Percentiles rank a stretch among this genome's conserved stretches.
phyloP scores from a whole-genome alignment of 2,797 vertebrate species.

The Argya squamiceps region DNA sequence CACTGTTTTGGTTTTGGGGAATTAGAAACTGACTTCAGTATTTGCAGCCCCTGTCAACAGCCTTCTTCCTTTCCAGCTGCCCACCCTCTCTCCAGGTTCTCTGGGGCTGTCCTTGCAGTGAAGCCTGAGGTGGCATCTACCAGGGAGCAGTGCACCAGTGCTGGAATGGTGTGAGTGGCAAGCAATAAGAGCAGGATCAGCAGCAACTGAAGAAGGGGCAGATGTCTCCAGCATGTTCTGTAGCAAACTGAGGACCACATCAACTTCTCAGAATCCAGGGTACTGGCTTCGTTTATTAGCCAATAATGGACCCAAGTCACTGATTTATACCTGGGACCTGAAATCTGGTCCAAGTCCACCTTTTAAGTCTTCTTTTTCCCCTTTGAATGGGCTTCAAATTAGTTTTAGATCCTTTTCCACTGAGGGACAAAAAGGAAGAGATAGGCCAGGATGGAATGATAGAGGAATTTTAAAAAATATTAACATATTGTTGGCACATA shows the following conservation, averaged over 20 bases:
- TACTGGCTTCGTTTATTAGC: neutral
- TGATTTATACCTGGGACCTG: neutral
- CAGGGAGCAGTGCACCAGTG: neutral
- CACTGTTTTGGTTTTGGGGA: neutral
- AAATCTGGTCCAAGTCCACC: neutral
- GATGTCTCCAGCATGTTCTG: neutral
- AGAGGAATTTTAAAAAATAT: neutral
- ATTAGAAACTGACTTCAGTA: neutral
- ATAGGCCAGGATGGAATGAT: neutral
- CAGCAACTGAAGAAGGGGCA: neutral
- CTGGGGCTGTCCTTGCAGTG: neutral
- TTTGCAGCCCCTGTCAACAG: neutral
- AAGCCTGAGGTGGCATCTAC: neutral
- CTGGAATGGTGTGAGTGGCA: neutral
- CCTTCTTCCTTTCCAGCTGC: neutral
- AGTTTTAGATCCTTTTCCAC: neutral
- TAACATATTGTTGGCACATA: neutral
- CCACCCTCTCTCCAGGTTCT: neutral
- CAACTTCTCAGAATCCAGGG: neutral
- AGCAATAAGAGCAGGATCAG: neutral
- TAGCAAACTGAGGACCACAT: neutral
- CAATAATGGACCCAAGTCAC: neutral
- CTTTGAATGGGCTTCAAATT: neutral
- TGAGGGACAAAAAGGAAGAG: neutral
- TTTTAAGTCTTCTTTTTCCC: neutral